These are phyloP conservation scores for Pristionchus pacificus DNA, from an alignment of 1,140 invertebrate species.

Conservation along the genomic window DNA sequence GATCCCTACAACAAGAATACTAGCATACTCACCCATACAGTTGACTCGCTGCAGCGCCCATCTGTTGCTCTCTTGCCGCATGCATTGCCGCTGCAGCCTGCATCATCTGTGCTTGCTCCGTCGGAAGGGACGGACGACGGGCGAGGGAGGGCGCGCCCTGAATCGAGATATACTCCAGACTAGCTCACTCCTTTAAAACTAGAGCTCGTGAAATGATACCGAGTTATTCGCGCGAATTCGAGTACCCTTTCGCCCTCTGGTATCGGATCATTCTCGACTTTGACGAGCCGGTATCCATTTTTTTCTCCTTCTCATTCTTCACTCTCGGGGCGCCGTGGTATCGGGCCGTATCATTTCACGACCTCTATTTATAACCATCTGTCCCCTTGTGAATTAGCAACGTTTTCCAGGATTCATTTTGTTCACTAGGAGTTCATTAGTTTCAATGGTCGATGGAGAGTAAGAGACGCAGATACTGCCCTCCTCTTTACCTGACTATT, in stretches of 20 bases:
- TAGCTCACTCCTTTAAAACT: not conserved
- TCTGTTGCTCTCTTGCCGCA: not conserved
- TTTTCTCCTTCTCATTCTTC: constrained; percentile 13
- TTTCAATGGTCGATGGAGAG: not conserved
- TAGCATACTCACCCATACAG: constrained; percentile 7
- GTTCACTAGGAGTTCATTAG: constrained; percentile 5
- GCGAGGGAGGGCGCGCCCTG: not conserved
- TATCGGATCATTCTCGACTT: too few species aligned
- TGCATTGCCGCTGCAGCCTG: not conserved
- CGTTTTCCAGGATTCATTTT: constrained; percentile 11
- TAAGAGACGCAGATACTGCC: too few species aligned
- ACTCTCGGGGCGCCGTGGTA: too few species aligned
- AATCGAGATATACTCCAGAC: not conserved
- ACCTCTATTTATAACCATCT: constrained; percentile 13
- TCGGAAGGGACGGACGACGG: constrained; percentile 1
- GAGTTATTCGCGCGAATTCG: too few species aligned
- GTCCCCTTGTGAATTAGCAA: constrained; percentile 15
- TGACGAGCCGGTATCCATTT: not conserved
- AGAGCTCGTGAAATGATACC: too few species aligned
- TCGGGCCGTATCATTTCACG: not conserved
- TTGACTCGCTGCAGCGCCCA: not conserved
- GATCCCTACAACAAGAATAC: too few species aligned
- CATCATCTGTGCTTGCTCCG: not conserved
- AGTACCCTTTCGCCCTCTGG: too few species aligned
- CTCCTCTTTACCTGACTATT: constrained; percentile 22